Conservation (phyloP, 2,113 vertebrate genomes). For the Orycteropus afer region DNA sequence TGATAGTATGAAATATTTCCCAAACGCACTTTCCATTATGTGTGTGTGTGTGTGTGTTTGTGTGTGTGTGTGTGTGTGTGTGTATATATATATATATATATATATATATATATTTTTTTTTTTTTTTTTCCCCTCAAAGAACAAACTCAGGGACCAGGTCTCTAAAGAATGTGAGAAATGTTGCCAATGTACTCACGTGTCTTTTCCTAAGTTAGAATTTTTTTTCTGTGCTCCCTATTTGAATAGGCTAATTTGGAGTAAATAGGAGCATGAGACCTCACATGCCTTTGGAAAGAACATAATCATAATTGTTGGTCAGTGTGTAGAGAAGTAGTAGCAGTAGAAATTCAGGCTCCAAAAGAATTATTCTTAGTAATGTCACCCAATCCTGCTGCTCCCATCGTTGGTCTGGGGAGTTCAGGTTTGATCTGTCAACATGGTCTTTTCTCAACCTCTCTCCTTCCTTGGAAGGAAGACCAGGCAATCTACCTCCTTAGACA, state of each 20-base stretch:
- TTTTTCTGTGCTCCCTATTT: neutral
- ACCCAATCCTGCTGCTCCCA: neutral
- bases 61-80: too few species aligned
- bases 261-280: neutral
- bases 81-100: too few species aligned
- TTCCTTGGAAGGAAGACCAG: too few species aligned
- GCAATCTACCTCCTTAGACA: too few species aligned
- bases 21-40: neutral
- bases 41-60: too few species aligned
- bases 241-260: neutral
- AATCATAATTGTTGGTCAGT: neutral
- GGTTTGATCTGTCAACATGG: neutral
- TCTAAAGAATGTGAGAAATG: conserved; percentile 2
- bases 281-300: neutral
- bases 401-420: neutral
- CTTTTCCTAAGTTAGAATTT: neutral
- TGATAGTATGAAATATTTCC: neutral
- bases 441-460: neutral
- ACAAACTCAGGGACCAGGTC: neutral
- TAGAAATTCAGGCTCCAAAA: neutral
- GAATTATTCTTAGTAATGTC: neutral
- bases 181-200: neutral
- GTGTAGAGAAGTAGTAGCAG: neutral
- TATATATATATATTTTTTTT: neutral
- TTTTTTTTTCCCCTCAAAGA: neutral